Conservation (phyloP, 2,797 vertebrate species). For the Lateolabrax maculatus region DNA sequence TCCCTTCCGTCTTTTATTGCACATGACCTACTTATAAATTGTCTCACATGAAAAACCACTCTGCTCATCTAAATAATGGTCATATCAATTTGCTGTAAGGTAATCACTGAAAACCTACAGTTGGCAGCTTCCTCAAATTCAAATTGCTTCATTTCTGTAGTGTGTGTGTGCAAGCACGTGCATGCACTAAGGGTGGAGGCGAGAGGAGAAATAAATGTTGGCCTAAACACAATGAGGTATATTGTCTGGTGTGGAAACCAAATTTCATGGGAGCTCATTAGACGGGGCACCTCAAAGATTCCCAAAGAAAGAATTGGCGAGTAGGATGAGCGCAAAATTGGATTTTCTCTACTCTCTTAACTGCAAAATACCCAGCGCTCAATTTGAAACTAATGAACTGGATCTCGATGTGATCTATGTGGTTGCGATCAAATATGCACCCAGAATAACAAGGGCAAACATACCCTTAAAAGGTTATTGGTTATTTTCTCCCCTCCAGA, state of each 20-base stretch:
- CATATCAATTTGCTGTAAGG: constrained; percentile 14
- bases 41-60: neutral
- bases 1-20: neutral
- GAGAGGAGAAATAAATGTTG: constrained; percentile 58
- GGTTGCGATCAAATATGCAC: constrained; percentile 30
- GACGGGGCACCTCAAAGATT: constrained; percentile 82
- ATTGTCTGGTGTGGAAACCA: constrained; percentile 80
- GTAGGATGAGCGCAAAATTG: constrained; percentile 51
- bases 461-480: constrained; percentile 15
- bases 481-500: constrained; percentile 15
- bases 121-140: constrained; percentile 42
- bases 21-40: constrained; percentile 1
- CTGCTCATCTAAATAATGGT: constrained; percentile 28
- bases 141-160: constrained; percentile 24
- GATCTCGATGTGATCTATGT: constrained; percentile 31
- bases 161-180: constrained; percentile 5
- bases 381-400: constrained; percentile 57
- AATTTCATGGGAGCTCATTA: constrained; percentile 90
- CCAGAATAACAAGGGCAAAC: constrained; percentile 35
- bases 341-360: constrained; percentile 50
- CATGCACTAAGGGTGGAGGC: neutral
- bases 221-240: constrained; percentile 67
- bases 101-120: constrained; percentile 42
- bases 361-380: constrained; percentile 37
- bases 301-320: constrained; percentile 67